Base-by-base conservation (phyloP, 2,888 invertebrate species). In the Andrena bucephala region DNA sequence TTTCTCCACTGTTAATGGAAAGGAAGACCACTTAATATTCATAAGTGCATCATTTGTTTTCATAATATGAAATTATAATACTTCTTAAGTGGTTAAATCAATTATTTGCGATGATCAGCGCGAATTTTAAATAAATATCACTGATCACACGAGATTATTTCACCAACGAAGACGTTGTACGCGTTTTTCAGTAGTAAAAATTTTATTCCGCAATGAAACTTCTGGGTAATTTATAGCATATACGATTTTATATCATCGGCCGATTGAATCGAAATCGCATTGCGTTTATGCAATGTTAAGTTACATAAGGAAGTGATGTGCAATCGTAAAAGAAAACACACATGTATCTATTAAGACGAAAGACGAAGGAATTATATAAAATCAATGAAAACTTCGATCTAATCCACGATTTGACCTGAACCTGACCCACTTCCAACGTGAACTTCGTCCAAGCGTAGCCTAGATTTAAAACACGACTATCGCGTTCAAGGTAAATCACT, bases 321-420 rank as follows among this genome's bases (percentile, higher is more conserved):
- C 65, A 24, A 63, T 16, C 33, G 29, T 20, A 33, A 33, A 42
- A 7, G 65, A 52, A 62, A 36, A 68, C 50, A 20, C 2, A 27
- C 16, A 57, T 42, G 31, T 60, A 42, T 73, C 13, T 16, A 16
- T 13, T 6, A 13, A n/a, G 7, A 3, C 16, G 2, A 29, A 10
- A 20, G 1, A 10, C 27, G 10, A 5, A 13, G 16, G 6, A 48
- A 20, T 81, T n/a, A 72, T 13, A 29, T n/a, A 50, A 57, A 66
- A 65, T n/a, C 16, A n/a, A 10, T 36, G 16, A 27, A 62, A 16
- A 27, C 2, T 31, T 8, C 8, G 7, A 65, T 31, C 8, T 36
- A 60, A 24, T 13, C 42, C 6, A 29, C 16, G n/a, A 66, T 54
- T 8, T 77, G 70, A 80, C 71, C 79, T 54, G 67, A 67, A 71